A percentile compares a stretch with the other conserved stretches of the same genome.
Conservation (phyloP, 2,797 vertebrate genomes). For the Percopsis omiscomaycus region DNA sequence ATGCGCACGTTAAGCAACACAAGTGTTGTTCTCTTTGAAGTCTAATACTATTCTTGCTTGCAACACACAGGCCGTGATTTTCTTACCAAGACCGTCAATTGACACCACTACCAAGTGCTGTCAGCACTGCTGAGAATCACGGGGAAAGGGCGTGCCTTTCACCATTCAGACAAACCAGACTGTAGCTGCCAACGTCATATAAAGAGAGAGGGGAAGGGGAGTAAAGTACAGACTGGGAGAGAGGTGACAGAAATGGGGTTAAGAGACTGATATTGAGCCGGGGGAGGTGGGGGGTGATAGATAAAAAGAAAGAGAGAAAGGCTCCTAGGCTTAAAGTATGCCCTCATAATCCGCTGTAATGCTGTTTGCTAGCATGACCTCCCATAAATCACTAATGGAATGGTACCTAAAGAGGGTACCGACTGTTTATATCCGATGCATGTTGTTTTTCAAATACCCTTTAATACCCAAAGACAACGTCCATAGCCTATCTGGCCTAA, state of each 20-base stretch:
- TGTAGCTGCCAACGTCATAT: constrained; percentile 42
- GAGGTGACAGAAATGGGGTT: background rate
- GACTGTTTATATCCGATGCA: background rate
- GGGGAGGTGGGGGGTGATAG: background rate
- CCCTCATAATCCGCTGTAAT: no score
- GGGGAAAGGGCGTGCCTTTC: constrained; percentile 41
- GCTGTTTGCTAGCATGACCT: no score
- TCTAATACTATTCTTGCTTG: constrained; percentile 49
- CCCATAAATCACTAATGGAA: background rate
- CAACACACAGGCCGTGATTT: constrained; percentile 32
- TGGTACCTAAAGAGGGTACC: background rate
- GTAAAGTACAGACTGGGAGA: background rate
- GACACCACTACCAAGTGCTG: constrained; percentile 40
- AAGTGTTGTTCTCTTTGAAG: constrained; percentile 39
- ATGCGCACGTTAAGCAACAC: constrained; percentile 14
- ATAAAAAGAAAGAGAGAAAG: background rate
- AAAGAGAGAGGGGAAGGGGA: constrained; percentile 5
- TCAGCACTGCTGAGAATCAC: constrained; percentile 29
- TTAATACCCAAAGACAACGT: background rate
- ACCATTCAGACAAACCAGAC: constrained; percentile 35
- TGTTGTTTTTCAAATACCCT: background rate
- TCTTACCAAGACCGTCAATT: constrained; percentile 42
- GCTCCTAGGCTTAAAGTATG: background rate
- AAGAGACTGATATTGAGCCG: background rate
- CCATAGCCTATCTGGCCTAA: background rate